Percentiles rank a stretch among this genome's conserved stretches.
Evolutionary conservation across 2,113 vertebrate genomes (phyloP).

Genomic region (Danionella cerebrum): DNA sequence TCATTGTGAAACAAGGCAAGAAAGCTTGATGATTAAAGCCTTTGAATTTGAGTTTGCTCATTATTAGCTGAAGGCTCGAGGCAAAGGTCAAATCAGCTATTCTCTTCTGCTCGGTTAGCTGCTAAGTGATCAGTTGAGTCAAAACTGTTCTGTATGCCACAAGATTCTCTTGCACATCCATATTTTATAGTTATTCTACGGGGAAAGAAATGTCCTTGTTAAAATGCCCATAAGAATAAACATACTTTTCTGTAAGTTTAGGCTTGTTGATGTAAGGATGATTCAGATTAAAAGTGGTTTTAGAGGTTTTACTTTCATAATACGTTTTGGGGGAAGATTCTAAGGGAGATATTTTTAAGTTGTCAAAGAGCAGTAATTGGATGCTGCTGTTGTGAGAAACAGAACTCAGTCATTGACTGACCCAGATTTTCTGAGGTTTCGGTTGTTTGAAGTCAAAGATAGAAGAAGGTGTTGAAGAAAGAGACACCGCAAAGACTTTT

Average conservation of each 20-base stretch:
- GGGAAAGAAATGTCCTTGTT: not conserved
- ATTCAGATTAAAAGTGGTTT: no score
- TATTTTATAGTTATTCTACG: conserved; percentile 8
- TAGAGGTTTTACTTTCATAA: conserved; percentile 5
- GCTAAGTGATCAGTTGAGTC: not conserved
- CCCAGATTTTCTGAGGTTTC: conserved; percentile 25
- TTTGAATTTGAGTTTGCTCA: not conserved
- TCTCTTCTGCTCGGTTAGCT: not conserved
- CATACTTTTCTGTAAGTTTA: not conserved
- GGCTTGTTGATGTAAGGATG: no score
- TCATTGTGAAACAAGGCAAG: no score
- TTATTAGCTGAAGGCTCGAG: not conserved
- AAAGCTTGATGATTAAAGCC: no score
- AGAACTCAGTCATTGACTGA: conserved; percentile 27
- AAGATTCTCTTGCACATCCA: not conserved
- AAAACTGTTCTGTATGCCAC: not conserved
- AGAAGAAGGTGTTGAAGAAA: not conserved
- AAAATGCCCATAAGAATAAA: not conserved
- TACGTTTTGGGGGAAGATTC: conserved; percentile 15
- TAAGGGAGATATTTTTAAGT: not conserved
- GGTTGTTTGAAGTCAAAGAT: conserved; percentile 1
- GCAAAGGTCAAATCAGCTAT: not conserved
- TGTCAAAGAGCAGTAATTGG: conserved; percentile 12
- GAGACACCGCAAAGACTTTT: not conserved
- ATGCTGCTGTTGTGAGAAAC: not conserved